These are phyloP conservation scores for Xiphophorus birchmanni DNA, from an alignment of 2,797 vertebrate genomes.

Conservation along the genomic window DNA sequence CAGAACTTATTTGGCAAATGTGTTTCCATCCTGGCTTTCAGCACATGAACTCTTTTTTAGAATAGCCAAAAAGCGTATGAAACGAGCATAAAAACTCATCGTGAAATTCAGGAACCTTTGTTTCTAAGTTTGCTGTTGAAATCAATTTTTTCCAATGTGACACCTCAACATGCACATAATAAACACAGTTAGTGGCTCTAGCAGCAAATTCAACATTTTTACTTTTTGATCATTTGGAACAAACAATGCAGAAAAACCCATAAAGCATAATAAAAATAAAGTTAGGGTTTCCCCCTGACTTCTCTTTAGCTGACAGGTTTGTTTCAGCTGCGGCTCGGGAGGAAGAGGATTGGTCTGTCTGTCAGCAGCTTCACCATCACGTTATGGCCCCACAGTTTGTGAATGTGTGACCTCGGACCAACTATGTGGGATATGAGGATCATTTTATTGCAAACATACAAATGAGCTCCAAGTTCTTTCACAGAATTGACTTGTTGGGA, in stretches of 20 bases:
- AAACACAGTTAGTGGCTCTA: no score
- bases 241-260: neutral
- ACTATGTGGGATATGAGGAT: neutral
- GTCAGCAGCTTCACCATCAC: neutral
- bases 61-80: no score
- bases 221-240: neutral
- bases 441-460: neutral
- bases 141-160: no score
- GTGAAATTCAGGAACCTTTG: no score
- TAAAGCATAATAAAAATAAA: neutral
- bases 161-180: no score
- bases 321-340: neutral
- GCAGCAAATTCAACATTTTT: neutral
- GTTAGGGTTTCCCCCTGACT: neutral
- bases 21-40: no score
- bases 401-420: neutral
- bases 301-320: neutral
- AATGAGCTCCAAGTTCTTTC: neutral
- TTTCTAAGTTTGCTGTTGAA: no score
- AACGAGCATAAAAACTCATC: no score
- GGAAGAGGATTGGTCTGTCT: neutral
- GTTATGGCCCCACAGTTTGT: neutral
- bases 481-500: neutral
- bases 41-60: no score
- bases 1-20: no score